Base-by-base conservation (phyloP, 2,888 invertebrate genomes). In the Acleris holmiana region DNA sequence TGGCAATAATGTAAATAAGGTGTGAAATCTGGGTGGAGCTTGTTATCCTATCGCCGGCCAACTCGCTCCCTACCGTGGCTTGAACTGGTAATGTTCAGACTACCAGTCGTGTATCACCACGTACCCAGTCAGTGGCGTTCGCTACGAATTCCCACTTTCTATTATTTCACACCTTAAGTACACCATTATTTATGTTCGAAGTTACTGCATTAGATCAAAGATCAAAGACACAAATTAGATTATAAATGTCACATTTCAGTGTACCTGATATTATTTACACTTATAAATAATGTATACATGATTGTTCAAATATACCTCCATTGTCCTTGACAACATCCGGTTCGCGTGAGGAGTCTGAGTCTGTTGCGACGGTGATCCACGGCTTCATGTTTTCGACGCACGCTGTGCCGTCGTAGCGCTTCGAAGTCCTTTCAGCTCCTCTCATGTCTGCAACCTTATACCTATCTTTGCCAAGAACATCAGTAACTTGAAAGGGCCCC, bases 301-400 rank as follows among this genome's bases (percentile, higher is more conserved):
- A 13, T 5, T 40, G 10, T 3, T 40, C 13, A 40, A 40, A 15
- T 4, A 40, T 47, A 47, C 47, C 47, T 18, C 8, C 19, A 47
- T 47, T 18, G 0, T 47, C 2, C 1, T 5, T 29, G 53, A 54
- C 53, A 54, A 54, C 53, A 54, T 41, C 53, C 13, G 53, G 41
- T 41, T 40, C 18, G 0, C 21, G 21, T 10, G 6, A 23, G 23
- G 15, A 18, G 17, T 51, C 51, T 0, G 51, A 29, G 8, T 41
- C 40, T 19, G 13, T 6, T 10, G 7, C 40, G 13, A 54, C 0
- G 19, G 2, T 21, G 53, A 54, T 41, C 53, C 53, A 54, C 4
- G 53, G 53, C 15, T 54, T 54, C 40, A 54, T 54, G 21, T 54
- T 54, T 2, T 54, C 53, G 2, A 54, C 53, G 7, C 53, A 54